Percentiles rank a stretch among this genome's conserved stretches.
phyloP scores from a whole-genome alignment of 2,113 vertebrate genomes.

The Archilochus colubris region DNA sequence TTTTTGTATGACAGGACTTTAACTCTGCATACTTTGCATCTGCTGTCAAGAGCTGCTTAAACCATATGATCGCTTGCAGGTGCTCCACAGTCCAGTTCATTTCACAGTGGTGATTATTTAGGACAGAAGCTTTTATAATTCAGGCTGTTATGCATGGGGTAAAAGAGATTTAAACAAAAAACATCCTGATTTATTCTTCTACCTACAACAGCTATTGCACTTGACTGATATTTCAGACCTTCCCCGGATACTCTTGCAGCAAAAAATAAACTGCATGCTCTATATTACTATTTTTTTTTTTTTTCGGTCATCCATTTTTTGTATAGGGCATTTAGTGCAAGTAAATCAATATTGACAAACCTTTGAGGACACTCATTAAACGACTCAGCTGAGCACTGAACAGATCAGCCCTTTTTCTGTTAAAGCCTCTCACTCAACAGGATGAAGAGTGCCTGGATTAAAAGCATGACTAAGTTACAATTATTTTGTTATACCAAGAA shows the following conservation, averaged over 20 bases:
- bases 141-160: not conserved
- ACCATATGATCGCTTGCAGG: not conserved
- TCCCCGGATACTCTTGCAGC: not conserved
- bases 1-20: not conserved
- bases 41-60: not conserved
- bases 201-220: not conserved
- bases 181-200: not conserved
- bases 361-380: not conserved
- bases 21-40: not conserved
- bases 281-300: not conserved
- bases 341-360: not conserved
- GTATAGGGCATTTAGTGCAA: not conserved
- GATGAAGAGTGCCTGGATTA: not conserved
- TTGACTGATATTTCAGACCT: not conserved
- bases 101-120: not conserved
- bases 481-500: not conserved
- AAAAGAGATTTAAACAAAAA: not conserved
- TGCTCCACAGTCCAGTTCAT: not conserved
- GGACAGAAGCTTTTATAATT: not conserved
- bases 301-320: not conserved
- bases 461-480: slow-evolving; percentile 42
- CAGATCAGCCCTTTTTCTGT: not conserved
- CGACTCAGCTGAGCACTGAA: not conserved
- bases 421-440: not conserved
- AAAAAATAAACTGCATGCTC: not conserved